Evolutionary conservation across 2,797 vertebrate species (phyloP), one percentile per base, ranked within the genome.

Genomic region (Phrynocephalus guinanensis): DNA sequence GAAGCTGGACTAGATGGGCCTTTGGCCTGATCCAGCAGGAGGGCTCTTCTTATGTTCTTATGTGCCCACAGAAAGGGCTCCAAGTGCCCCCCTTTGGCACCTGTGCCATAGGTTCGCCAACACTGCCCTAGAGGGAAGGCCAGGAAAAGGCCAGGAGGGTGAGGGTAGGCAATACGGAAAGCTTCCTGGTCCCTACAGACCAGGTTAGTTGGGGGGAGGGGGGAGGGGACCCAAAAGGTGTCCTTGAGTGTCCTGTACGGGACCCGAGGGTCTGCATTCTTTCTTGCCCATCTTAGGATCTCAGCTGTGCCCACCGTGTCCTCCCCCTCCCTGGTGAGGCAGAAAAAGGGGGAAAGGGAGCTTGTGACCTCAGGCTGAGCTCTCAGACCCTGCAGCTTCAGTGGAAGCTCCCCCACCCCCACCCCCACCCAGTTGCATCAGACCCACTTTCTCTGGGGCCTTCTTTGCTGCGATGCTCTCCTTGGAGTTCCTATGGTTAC

Each of bases 401-500:
- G 79, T 22, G 56, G 0, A 1, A 11, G 52, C 8, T 56, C 52
- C 52, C 52, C 52, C 5, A 20, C 24, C 77, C 33, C 18, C 1
- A 4, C 52, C 48, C 44, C 20, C 1, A 6, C 8, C 24, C 26
- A 38, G 38, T 38, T 33, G n/a, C 9, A 9, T 22, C 48, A 38
- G 38, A 38, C 78, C 87, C 76, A 18, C 66, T 30, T 79, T 78
- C 82, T 24, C 20, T 67, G 0, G 67, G 7, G 13, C 66, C 22
- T 20, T 33, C 13, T 20, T 56, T 1, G 60, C 78, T 68, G 68
- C 16, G 70, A 26, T 18, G 63, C 26, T 73, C 70, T 63, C 26
- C 70, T 67, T 15, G 2, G 1, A 33, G 83, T 88, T 75, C 87
- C 87, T 67, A 88, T 88, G 87, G 87, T 88, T 85, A 88, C 87